Evolutionary conservation across 2,113 vertebrate species (phyloP), one percentile per base, ranked within the genome.

Genomic region (Carassius gibelio): DNA sequence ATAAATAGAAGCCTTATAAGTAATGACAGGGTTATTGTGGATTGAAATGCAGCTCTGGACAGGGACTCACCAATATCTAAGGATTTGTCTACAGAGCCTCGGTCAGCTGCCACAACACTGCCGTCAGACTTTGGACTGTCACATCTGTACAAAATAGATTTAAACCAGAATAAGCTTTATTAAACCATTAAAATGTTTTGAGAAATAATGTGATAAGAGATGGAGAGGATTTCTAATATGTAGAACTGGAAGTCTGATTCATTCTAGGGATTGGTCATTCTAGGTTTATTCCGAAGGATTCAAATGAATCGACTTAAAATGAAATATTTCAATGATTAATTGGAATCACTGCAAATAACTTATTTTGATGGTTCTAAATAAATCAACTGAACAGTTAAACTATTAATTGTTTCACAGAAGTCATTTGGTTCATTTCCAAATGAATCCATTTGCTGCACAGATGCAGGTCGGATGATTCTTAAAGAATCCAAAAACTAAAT

Each of bases 101-200:
- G 95, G 90, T 99, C 97, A 89, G 96, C 93, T 85, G 96, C 92
- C 0, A 94, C 89, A 92, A 94, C 92, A 91, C 93, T 93, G 88
- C 95, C 92, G 85, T 99, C 97, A 89, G 96, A 95, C 93, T 96
- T 98, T 87, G 96, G 94, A 95, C 96, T 95, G 90, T 98, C 97
- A 91, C 93, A 95, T 95, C 97, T 99, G 94, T 89, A 86, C 92
- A 94, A 91, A 91, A 94, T 94, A 94, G 8, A 76, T 9, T 55
- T 15, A 17, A 55, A 76, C 69, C 69, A 72, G 36, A 72, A 72
- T 42, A 4, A 72, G 36, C 19, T 71, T 71, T 13, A 42, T n/a
- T 10, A 72, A 36, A 72, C 21, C 34, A 36, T 8, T 9, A 19
- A 69, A 19, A 68, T 68, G 30, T 36, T 36, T 36, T 14, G 30